phyloP scores from a whole-genome alignment of 2,113 vertebrate species.

The Percopsis transmontana region DNA sequence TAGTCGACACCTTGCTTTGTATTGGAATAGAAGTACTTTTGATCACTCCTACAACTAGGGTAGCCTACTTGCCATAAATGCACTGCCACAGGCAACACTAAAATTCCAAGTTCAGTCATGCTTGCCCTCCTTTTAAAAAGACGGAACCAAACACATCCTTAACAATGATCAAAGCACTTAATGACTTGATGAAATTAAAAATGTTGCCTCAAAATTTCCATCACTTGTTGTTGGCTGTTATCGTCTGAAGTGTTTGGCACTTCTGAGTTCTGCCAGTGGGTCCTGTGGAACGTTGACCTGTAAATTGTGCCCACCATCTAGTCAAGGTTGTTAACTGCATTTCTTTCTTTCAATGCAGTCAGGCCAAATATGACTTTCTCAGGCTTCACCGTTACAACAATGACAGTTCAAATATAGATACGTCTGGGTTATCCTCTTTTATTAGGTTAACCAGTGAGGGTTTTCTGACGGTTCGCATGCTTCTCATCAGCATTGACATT shows the following conservation, averaged over 20 bases:
- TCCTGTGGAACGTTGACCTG: constrained; percentile 18
- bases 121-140: constrained; percentile 9
- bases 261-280: too few relatives aligned
- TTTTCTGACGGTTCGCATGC: neutral
- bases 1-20: neutral
- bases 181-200: constrained; percentile 27
- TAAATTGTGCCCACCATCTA: neutral
- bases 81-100: constrained; percentile 29
- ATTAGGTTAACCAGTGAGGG: neutral
- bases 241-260: too few relatives aligned
- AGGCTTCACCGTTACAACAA: neutral
- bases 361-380: neutral
- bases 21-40: constrained; percentile 5
- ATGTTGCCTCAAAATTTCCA: neutral
- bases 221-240: too few relatives aligned
- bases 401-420: too few relatives aligned
- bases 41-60: neutral
- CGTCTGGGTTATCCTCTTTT: too few relatives aligned
- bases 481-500: neutral
- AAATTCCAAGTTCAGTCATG: constrained; percentile 56
- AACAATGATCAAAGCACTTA: neutral
- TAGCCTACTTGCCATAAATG: constrained; percentile 23
- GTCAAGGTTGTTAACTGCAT: neutral
- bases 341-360: neutral
- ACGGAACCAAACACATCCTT: neutral